Conservation (phyloP, 2,113 vertebrate species). For the Poicephalus meyeri region DNA sequence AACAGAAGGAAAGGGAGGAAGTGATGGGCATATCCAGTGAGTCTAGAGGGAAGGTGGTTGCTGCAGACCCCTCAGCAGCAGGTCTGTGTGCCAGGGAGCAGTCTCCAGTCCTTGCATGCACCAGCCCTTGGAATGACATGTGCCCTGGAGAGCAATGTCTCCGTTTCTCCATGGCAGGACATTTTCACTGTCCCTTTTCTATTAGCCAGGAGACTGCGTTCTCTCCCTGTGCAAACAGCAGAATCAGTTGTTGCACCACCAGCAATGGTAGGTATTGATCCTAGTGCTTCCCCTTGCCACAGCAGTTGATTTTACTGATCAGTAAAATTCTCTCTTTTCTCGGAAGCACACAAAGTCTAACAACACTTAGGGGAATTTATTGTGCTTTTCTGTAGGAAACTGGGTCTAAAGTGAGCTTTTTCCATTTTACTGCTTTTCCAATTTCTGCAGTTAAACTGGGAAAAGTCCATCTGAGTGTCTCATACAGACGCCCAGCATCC, state of each 20-base stretch:
- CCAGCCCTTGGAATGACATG: not conserved
- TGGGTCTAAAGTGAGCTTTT: conserved; percentile 24
- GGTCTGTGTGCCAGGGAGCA: too few relatives aligned
- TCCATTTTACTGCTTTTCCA: conserved; percentile 69
- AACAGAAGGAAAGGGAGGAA: not conserved
- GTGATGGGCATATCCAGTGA: fast-evolving
- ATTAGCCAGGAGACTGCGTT: not conserved
- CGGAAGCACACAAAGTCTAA: conserved; percentile 26
- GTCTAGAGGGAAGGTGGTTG: not conserved
- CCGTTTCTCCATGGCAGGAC: not conserved
- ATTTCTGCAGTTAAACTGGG: conserved; percentile 59
- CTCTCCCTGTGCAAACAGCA: not conserved
- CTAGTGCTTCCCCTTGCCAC: not conserved
- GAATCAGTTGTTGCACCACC: not conserved
- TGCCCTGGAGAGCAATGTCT: not conserved
- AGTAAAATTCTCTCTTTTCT: conserved; percentile 8
- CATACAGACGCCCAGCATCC: not conserved
- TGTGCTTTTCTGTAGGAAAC: conserved; percentile 48
- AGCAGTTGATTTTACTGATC: conserved; percentile 24
- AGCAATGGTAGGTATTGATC: not conserved
- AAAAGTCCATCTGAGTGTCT: conserved; percentile 44
- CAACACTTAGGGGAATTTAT: conserved; percentile 27
- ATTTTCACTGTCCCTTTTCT: not conserved
- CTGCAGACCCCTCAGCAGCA: not conserved
- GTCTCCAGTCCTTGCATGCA: fast-evolving